Base-by-base conservation (phyloP, 2,797 vertebrate species). In the Amblyraja radiata region DNA sequence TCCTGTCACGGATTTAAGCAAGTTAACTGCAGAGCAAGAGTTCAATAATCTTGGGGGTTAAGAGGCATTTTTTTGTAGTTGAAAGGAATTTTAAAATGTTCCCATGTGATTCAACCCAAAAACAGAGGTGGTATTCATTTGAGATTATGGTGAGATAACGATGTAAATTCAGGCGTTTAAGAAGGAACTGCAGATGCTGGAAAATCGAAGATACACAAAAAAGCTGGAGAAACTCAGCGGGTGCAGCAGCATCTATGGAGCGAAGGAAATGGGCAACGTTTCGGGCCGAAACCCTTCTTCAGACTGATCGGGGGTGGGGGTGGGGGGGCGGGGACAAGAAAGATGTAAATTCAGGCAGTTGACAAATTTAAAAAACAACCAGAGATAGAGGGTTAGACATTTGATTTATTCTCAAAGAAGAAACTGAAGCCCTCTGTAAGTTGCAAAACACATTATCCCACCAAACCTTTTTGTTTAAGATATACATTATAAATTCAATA, bases 131-230 rank as follows among this genome's bases (percentile, higher is more conserved):
- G 86, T 39, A 65, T 71, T 71, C 21, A 32, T 18, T 32, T 90
- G 86, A n/a, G 86, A 39, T 90, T 71, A 90, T 32, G 23, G 86
- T 63, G 32, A 90, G 32, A 36, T 36, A 8, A 32, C 65, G 36
- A 90, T 90, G 16, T 71, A 32, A 90, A 90, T 90, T 90, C 86
- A 90, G 65, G 28, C 63, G 32, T 32, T 32, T 32, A 32, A 32
- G 32, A 32, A 32, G 32, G 32, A 32, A 32, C 32, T 32, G 32
- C 32, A 32, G 32, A 32, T 32, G 32, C 32, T 32, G 32, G 32
- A 32, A 32, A 32, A 32, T 32, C 32, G 32, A 32, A 32, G 32
- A 32, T 32, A 32, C 32, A 32, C 32, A 32, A 32, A 32, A 32
- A 32, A 32, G 32, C 32, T 32, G 32, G 32, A 32, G 32, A 32